These are phyloP conservation scores for mouse (Mus musculus) DNA, from an alignment of 2,113 vertebrate species.

Conservation along the genomic window GRCm39 chr1:103992501-103993000, in stretches of 20 bases:
- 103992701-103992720: no score
- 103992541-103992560: not conserved
- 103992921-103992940: no score
- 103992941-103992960: not conserved
- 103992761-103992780: no score
- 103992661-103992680: not conserved
- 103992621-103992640: not conserved
- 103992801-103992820: not conserved
- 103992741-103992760: not conserved
- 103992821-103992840: not conserved
- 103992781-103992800: rapidly evolving
- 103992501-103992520: not conserved
- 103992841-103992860: not conserved
- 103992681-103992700: not conserved
- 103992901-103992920: no score
- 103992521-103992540: not conserved
- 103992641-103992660: not conserved
- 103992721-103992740: not conserved
- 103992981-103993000: not conserved
- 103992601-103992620: not conserved
- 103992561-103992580: not conserved
- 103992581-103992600: not conserved
- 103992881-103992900: not conserved
- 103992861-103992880: not conserved
- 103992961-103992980: not conserved